These are phyloP conservation scores for Drosophila leontia DNA, from an alignment of 1,140 invertebrate species.

Conservation along the genomic window DNA sequence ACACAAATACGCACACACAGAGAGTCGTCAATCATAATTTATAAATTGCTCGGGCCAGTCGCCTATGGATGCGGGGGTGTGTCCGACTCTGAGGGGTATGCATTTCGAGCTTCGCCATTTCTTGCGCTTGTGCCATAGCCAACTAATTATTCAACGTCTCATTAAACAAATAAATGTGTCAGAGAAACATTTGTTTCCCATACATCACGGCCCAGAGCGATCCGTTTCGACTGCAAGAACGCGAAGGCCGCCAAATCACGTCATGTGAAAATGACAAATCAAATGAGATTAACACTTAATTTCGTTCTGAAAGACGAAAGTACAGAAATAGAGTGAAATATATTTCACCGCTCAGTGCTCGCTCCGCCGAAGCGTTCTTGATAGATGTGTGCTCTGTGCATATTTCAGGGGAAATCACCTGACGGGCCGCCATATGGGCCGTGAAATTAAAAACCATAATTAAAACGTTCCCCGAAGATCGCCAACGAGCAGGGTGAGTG, in stretches of 20 bases:
- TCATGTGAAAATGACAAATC: constrained; percentile 81
- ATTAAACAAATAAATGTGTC: constrained; percentile 83
- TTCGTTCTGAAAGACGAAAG: constrained; percentile 61
- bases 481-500: constrained; percentile 2
- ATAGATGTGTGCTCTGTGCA: constrained; percentile 44
- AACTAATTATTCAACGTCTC: constrained; percentile 81
- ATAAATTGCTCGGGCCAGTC: constrained; percentile 56
- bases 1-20: constrained; percentile 68
- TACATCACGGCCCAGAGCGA: constrained; percentile 59
- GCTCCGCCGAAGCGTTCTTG: constrained; percentile 31
- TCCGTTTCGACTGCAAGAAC: constrained; percentile 19
- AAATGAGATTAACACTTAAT: constrained; percentile 81
- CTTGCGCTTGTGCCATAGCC: constrained; percentile 49
- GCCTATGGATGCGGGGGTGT: constrained; percentile 12
- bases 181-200: constrained; percentile 78
- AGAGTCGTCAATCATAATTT: constrained; percentile 81
- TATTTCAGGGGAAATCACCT: constrained; percentile 63
- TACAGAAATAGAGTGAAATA: constrained; percentile 51
- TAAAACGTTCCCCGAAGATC: constrained; percentile 46
- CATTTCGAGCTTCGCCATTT: constrained; percentile 46
- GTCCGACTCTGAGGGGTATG: neutral
- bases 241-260: constrained; percentile 70
- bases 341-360: constrained; percentile 44
- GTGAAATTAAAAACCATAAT: constrained; percentile 77
- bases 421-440: constrained; percentile 65